Evolutionary conservation across 2,888 invertebrate species (phyloP).

Genomic region (Noctua janthina): DNA sequence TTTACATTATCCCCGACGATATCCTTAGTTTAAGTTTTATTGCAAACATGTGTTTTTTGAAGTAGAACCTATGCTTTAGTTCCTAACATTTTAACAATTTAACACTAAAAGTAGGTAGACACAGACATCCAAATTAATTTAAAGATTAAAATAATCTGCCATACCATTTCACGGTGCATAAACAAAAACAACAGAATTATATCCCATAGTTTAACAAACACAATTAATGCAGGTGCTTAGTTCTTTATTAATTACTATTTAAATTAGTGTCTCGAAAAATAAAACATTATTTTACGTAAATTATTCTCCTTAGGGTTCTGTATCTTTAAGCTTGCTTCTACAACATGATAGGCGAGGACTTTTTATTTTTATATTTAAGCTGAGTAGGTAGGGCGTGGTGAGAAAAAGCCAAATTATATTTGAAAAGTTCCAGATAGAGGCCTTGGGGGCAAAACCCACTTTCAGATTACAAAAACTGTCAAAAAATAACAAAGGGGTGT

Average conservation of each 20-base stretch:
- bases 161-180: background rate
- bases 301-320: background rate
- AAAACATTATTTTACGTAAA: background rate
- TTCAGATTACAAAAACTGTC: background rate
- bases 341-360: background rate
- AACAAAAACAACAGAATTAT: background rate
- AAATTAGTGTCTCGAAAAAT: background rate
- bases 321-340: background rate
- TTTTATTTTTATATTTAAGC: background rate
- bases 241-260: background rate
- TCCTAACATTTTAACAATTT: background rate
- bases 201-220: background rate
- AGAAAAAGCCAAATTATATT: background rate
- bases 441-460: background rate
- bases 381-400: background rate
- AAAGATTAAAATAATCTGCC: background rate
- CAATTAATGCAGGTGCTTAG: background rate
- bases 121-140: background rate
- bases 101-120: too few relatives aligned
- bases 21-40: background rate
- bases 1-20: background rate
- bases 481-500: background rate
- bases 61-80: background rate
- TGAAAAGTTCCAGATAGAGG: background rate
- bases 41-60: background rate